A percentile compares a stretch with the other conserved stretches of the same genome.
phyloP scores from a whole-genome alignment of 1,140 invertebrate genomes.

The Orius laevigatus region DNA sequence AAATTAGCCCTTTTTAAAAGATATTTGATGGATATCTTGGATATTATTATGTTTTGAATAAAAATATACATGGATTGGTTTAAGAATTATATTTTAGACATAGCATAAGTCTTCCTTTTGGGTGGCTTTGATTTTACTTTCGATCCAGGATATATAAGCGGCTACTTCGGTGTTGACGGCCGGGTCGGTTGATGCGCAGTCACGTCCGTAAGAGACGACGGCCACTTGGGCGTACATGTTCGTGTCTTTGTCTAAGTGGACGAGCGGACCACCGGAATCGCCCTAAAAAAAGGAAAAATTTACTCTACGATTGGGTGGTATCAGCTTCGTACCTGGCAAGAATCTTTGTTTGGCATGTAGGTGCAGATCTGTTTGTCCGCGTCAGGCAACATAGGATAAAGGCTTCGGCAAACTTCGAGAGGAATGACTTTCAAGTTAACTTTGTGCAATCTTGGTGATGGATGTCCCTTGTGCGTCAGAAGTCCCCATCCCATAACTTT shows the following conservation, averaged over 20 bases:
- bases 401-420: slow-evolving; percentile 26
- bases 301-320: not conserved
- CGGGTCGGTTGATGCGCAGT: slow-evolving; percentile 30
- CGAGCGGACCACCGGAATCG: slow-evolving; percentile 47
- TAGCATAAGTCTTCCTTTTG: no score
- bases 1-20: no score
- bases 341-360: slow-evolving; percentile 38
- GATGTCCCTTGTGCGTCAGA: slow-evolving; percentile 36
- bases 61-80: no score
- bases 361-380: slow-evolving; percentile 43
- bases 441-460: slow-evolving; percentile 34
- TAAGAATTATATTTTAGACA: no score
- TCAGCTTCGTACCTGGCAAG: slow-evolving; percentile 36
- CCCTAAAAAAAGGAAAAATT: slow-evolving; percentile 28
- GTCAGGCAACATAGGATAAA: slow-evolving; percentile 15
- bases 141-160: slow-evolving; percentile 34
- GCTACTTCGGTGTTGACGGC: slow-evolving; percentile 35
- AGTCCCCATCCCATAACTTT: slow-evolving; percentile 23
- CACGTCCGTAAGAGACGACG: slow-evolving; percentile 35
- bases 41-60: no score
- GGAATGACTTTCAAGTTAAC: not conserved
- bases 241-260: slow-evolving; percentile 33
- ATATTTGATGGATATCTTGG: no score
- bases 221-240: slow-evolving; percentile 30
- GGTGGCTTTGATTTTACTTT: not conserved